A percentile compares a stretch with the other conserved stretches of the same genome.
Conservation (phyloP, 2,797 vertebrate genomes). For the Pagetopsis macropterus region DNA sequence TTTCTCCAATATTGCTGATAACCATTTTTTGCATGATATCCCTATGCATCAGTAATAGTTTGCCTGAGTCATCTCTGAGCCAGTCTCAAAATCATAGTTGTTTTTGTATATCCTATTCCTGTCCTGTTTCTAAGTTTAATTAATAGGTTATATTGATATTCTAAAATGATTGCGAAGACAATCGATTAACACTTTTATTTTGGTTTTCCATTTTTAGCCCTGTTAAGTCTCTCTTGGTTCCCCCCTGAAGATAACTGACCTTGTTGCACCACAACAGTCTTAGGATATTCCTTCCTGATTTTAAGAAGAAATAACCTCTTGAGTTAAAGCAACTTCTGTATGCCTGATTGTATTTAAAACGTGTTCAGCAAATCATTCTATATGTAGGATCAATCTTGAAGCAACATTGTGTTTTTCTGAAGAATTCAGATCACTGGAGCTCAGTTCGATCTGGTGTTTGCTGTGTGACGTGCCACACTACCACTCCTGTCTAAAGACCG, state of each 20-base stretch:
- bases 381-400: neutral
- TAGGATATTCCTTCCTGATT: constrained; percentile 40
- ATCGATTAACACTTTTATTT: neutral
- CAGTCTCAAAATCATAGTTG: neutral
- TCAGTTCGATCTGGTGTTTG: constrained; percentile 27
- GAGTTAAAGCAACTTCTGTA: neutral
- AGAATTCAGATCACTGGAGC: neutral
- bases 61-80: neutral
- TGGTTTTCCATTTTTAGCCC: neutral
- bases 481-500: constrained; percentile 42
- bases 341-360: neutral
- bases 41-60: neutral
- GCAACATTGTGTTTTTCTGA: neutral
- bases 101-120: neutral
- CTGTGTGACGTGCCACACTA: constrained; percentile 22
- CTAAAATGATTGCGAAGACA: rapidly evolving
- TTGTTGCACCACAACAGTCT: constrained; percentile 42
- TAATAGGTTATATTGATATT: neutral
- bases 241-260: constrained; percentile 43
- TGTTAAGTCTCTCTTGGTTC: no score
- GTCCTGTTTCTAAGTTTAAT: no score
- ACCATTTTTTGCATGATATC: constrained; percentile 26
- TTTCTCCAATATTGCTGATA: constrained; percentile 16
- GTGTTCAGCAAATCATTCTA: neutral
- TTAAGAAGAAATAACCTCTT: neutral